phyloP scores from a whole-genome alignment of 2,113 vertebrate genomes.

The Melierax canorus region DNA sequence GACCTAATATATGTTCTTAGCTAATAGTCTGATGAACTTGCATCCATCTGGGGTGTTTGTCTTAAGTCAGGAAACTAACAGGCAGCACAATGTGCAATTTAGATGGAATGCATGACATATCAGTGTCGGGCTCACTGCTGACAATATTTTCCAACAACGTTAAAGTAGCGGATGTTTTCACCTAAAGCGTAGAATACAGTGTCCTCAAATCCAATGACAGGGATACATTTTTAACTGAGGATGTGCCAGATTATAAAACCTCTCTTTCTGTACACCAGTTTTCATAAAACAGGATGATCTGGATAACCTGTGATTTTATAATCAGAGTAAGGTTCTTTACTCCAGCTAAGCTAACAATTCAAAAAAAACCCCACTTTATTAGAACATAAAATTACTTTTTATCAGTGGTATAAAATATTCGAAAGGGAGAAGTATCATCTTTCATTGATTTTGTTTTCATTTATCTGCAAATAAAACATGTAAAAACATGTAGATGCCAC shows the following conservation, averaged over 20 bases:
- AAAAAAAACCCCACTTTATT: not conserved
- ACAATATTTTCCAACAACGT: constrained; percentile 23
- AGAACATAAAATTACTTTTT: not conserved
- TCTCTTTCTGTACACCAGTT: not conserved
- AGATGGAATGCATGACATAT: constrained; percentile 39
- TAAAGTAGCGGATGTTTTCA: constrained; percentile 65
- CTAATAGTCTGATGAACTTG: not conserved
- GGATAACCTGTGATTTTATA: not conserved
- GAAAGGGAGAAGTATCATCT: not conserved
- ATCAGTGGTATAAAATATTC: not conserved
- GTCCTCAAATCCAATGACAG: constrained; percentile 28
- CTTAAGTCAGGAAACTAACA: constrained; percentile 55
- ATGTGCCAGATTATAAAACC: constrained; percentile 15
- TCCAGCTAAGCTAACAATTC: not conserved
- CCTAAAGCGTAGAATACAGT: constrained; percentile 26
- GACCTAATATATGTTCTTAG: not conserved
- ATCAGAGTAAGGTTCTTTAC: not conserved
- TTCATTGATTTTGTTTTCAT: not conserved
- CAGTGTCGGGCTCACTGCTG: not conserved
- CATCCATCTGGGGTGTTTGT: constrained; percentile 34
- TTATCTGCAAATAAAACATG: not conserved
- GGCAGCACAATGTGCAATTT: constrained; percentile 29
- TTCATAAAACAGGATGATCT: not conserved
- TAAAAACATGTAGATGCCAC: not conserved
- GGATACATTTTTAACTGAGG: not conserved